These are phyloP conservation scores for Microcebus griseorufus DNA, from an alignment of 2,113 vertebrate genomes.

Conservation along the genomic window DNA sequence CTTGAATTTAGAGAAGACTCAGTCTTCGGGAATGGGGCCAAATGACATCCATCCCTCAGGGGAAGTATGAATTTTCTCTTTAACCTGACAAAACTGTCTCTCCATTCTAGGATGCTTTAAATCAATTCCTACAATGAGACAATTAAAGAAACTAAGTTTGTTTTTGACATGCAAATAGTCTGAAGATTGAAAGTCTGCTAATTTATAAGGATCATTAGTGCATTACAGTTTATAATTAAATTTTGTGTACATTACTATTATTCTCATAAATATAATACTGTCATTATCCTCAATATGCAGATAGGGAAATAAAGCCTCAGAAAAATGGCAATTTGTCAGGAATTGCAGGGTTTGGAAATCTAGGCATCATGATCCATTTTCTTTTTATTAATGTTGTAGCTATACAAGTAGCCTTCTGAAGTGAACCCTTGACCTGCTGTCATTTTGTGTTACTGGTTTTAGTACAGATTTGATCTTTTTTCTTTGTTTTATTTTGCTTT, in stretches of 20 bases:
- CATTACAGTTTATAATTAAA: not conserved
- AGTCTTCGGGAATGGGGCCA: not conserved
- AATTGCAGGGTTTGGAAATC: not conserved
- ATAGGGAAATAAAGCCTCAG: not conserved
- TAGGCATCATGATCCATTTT: not conserved
- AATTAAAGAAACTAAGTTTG: not conserved
- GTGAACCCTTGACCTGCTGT: not conserved
- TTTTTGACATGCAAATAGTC: not conserved
- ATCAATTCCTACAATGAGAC: not conserved
- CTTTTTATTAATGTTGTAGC: not conserved
- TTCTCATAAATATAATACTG: not conserved
- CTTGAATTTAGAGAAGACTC: not conserved
- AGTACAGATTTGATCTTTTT: not conserved
- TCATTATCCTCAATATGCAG: not conserved
- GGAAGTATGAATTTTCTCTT: not conserved
- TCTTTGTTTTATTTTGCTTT: not conserved
- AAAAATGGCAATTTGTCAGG: not conserved
- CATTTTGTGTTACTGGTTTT: not conserved
- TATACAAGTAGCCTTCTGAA: not conserved
- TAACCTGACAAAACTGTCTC: not conserved
- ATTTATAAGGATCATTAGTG: not conserved
- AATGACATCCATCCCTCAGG: not conserved
- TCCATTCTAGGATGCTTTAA: not conserved
- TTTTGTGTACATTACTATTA: not conserved
- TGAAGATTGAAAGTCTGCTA: slow-evolving; percentile 33